Conservation (phyloP, 2,113 vertebrate genomes). For the Ceratotherium simum region DNA sequence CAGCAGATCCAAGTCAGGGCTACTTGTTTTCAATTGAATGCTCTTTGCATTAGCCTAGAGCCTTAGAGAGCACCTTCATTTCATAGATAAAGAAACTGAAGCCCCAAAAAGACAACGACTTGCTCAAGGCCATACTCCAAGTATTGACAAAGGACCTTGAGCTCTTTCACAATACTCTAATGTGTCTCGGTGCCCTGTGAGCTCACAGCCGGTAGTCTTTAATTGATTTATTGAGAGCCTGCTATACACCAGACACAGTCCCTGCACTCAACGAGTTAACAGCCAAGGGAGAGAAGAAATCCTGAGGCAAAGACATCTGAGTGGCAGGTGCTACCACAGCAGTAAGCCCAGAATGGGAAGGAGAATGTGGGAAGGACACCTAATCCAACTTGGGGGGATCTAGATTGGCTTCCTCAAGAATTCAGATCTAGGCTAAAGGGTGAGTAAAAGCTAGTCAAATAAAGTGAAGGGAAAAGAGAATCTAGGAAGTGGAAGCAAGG, state of each 20-base stretch:
- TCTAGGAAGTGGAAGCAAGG: background rate
- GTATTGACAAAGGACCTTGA: constrained; percentile 31
- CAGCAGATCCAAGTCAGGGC: background rate
- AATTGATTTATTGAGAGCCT: background rate
- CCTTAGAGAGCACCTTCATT: constrained; percentile 29
- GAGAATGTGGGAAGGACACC: background rate
- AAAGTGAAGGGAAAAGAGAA: background rate
- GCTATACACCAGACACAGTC: background rate
- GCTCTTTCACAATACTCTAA: background rate
- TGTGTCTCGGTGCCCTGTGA: background rate
- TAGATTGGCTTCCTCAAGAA: background rate
- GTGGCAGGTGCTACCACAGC: background rate
- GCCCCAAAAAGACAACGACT: background rate
- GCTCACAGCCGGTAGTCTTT: background rate
- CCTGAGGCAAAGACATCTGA: background rate
- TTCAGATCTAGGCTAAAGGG: background rate
- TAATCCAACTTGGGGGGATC: background rate
- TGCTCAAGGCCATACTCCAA: background rate
- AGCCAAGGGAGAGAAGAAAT: background rate
- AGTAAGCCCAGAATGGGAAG: background rate
- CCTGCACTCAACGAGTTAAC: background rate
- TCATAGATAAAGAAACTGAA: constrained; percentile 31
- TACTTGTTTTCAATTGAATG: background rate
- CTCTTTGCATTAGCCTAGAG: constrained; percentile 26
- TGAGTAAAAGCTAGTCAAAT: background rate